These are phyloP conservation scores for Mesocentrotus franciscanus DNA, from an alignment of 53 echinoderm and acorn worm species.

Conservation along the genomic window DNA sequence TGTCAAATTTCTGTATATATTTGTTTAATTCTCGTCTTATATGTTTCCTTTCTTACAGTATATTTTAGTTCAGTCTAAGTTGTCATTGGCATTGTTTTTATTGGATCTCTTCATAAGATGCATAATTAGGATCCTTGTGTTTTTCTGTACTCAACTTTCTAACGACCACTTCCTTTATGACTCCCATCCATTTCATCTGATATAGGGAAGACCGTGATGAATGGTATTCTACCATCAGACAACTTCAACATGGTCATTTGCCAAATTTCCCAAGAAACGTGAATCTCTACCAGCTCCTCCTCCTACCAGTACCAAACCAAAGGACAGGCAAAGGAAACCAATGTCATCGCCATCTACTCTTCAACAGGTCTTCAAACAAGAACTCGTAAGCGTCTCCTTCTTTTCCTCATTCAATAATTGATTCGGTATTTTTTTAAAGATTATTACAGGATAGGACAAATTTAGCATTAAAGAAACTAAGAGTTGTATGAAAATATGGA, in stretches of 20 bases:
- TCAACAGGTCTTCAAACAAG: not conserved
- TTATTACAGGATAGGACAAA: no score
- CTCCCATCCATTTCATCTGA: not conserved
- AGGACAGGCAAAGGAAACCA: not conserved
- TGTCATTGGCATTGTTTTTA: no score
- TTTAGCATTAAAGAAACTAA: no score
- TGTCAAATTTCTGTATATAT: no score
- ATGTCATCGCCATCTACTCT: slow-evolving; percentile 17
- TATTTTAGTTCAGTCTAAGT: no score
- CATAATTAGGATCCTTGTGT: no score
- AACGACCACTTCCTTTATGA: not conserved
- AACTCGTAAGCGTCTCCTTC: not conserved
- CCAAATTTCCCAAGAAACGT: not conserved
- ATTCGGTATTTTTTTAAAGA: not conserved
- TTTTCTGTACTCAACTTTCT: not conserved
- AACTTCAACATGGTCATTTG: not conserved
- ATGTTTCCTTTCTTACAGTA: no score
- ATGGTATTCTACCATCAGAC: slow-evolving; percentile 31
- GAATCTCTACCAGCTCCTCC: not conserved
- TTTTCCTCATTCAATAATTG: not conserved
- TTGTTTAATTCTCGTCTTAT: no score
- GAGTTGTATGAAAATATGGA: no score
- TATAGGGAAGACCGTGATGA: slow-evolving; percentile 1
- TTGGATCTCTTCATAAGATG: no score
- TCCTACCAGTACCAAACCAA: not conserved